Percentiles rank a stretch among this genome's conserved stretches.
Conservation (phyloP, 2,888 invertebrate genomes). For the Drosophila subsilvestris region DNA sequence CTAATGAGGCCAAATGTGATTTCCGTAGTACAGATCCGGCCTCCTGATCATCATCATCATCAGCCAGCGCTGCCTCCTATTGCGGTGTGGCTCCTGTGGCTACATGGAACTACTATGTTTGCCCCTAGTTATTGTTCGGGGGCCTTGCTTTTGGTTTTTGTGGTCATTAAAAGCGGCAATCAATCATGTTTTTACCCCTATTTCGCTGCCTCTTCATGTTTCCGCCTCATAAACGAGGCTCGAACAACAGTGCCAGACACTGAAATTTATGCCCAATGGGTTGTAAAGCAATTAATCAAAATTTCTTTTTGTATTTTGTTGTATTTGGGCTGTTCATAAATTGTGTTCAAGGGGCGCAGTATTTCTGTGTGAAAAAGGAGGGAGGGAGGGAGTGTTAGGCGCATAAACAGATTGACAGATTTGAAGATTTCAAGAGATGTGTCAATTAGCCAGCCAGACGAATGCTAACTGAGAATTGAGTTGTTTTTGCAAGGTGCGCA, state of each 20-base stretch:
- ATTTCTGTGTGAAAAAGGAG: neutral
- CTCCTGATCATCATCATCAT: too few species aligned
- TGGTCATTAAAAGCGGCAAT: slow-evolving; percentile 52
- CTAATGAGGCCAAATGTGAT: slow-evolving; percentile 50
- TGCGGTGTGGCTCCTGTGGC: too few species aligned
- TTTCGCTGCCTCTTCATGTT: slow-evolving; percentile 12
- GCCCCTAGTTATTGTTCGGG: slow-evolving; percentile 17
- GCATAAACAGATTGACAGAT: neutral
- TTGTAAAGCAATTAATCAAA: slow-evolving; percentile 55
- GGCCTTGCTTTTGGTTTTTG: slow-evolving; percentile 10
- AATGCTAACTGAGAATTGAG: neutral
- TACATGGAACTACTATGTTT: slow-evolving; percentile 11
- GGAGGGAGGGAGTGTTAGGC: too few species aligned
- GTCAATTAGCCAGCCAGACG: neutral
- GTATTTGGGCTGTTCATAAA: neutral
- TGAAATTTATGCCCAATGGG: slow-evolving; percentile 44
- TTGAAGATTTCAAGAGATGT: neutral
- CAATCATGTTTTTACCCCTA: slow-evolving; percentile 54
- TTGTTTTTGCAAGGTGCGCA: neutral
- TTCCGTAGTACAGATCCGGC: slow-evolving; percentile 15
- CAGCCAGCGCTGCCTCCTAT: too few species aligned
- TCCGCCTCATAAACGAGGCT: slow-evolving; percentile 40
- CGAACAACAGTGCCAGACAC: slow-evolving; percentile 40
- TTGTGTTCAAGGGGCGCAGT: neutral
- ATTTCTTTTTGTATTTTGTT: neutral